phyloP scores from a whole-genome alignment of 2,113 vertebrate genomes.

The Halcyon malimbica region DNA sequence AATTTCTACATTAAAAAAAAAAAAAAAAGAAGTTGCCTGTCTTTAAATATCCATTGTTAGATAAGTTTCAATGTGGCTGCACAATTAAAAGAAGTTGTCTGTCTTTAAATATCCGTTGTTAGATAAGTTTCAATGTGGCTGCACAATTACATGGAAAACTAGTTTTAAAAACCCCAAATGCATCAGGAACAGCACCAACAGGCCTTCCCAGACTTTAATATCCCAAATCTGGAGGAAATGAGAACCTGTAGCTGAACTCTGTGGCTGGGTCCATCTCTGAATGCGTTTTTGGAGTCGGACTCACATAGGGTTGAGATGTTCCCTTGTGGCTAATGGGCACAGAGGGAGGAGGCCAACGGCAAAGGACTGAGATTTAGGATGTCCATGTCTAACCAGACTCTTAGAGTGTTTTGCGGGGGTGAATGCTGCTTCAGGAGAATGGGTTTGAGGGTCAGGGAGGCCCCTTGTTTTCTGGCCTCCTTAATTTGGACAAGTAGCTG shows the following conservation, averaged over 20 bases:
- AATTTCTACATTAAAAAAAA: neutral
- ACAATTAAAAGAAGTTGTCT: neutral
- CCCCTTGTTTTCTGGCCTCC: neutral
- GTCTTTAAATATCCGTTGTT: neutral
- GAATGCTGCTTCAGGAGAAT: neutral
- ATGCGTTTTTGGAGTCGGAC: neutral
- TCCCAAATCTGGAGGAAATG: neutral
- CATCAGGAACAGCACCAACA: neutral
- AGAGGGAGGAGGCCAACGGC: neutral
- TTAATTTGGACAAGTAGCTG: neutral
- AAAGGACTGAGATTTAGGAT: neutral
- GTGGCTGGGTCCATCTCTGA: neutral
- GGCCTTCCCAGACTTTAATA: neutral
- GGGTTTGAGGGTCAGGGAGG: neutral
- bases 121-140: neutral
- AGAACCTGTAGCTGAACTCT: neutral
- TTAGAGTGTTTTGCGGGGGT: neutral
- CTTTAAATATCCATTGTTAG: neutral
- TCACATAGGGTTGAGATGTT: neutral
- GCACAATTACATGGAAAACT: neutral
- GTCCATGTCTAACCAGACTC: neutral
- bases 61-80: neutral
- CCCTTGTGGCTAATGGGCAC: fast-evolving
- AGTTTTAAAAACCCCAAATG: neutral
- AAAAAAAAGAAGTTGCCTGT: neutral